phyloP scores from a whole-genome alignment of 2,888 invertebrate species.

The Phania funesta region DNA sequence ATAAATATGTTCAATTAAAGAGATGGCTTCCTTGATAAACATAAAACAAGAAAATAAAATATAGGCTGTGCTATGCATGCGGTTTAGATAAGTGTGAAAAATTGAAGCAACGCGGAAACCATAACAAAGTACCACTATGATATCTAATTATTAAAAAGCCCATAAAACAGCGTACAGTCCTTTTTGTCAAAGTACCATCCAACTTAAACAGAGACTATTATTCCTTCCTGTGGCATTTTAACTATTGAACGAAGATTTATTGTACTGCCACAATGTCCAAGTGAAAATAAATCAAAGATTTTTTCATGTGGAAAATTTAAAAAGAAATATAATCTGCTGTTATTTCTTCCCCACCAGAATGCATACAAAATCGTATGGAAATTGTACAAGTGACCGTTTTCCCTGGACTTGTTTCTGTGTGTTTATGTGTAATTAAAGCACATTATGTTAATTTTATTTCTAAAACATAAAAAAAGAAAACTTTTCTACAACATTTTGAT shows the following conservation, averaged over 20 bases:
- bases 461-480: constrained; percentile 3
- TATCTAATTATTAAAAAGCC: constrained; percentile 34
- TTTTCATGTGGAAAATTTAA: constrained; percentile 77
- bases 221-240: constrained; percentile 32
- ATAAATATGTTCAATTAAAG: neutral
- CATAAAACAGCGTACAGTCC: constrained; percentile 9
- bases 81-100: constrained; percentile 10
- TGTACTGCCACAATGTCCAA: constrained; percentile 77
- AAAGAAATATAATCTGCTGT: constrained; percentile 68
- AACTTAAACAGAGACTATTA: neutral
- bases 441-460: constrained; percentile 69
- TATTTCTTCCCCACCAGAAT: neutral
- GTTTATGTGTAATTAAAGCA: constrained; percentile 71
- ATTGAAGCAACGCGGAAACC: constrained; percentile 10
- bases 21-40: neutral
- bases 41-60: neutral
- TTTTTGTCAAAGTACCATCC: constrained; percentile 44
- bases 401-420: neutral
- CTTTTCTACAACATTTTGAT: constrained; percentile 24
- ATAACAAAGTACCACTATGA: constrained; percentile 20
- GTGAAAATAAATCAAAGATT: constrained; percentile 78
- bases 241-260: constrained; percentile 79
- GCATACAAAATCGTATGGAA: constrained; percentile 37
- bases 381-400: constrained; percentile 54
- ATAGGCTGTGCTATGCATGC: constrained; percentile 26